Conservation (phyloP, 1,140 invertebrate species). For the Hyposmocoma kahamanoa region DNA sequence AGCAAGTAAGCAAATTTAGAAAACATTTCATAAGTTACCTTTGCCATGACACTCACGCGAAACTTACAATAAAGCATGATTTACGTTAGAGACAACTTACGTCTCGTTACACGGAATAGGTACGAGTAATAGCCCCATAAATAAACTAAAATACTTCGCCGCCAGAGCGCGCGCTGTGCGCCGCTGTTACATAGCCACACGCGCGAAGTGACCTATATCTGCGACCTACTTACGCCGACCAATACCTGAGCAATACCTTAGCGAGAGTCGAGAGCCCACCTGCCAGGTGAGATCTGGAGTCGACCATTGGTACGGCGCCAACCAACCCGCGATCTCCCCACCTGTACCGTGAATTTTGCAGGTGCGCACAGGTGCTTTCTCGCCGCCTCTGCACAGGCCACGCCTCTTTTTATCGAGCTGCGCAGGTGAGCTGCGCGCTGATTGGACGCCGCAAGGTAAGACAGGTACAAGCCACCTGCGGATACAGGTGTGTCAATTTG, state of each 20-base stretch:
- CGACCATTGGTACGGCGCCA: constrained; percentile 25
- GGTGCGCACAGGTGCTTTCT: constrained; percentile 46
- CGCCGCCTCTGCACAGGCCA: constrained; percentile 28
- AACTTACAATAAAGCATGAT: no score
- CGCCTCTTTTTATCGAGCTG: constrained; percentile 66
- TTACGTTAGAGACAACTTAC: no score
- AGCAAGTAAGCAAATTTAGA: no score
- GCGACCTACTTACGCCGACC: constrained; percentile 30
- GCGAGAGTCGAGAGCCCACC: constrained; percentile 7
- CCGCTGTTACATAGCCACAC: no score
- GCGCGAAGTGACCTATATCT: constrained; percentile 28
- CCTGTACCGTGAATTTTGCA: constrained; percentile 21
- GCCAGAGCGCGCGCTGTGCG: constrained; percentile 11
- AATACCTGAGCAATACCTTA: constrained; percentile 35
- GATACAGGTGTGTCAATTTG: constrained; percentile 24
- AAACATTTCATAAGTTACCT: no score
- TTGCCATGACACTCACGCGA: no score
- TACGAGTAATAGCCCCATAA: constrained; percentile 5
- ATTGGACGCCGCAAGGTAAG: constrained; percentile 51
- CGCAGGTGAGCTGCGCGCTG: constrained; percentile 65
- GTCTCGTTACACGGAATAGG: background rate
- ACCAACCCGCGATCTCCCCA: constrained; percentile 34
- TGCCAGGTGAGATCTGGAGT: constrained; percentile 15
- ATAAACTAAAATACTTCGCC: constrained; percentile 9
- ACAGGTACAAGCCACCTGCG: constrained; percentile 32